Conservation (phyloP, 2,113 vertebrate genomes). For the Phasianus colchicus region DNA sequence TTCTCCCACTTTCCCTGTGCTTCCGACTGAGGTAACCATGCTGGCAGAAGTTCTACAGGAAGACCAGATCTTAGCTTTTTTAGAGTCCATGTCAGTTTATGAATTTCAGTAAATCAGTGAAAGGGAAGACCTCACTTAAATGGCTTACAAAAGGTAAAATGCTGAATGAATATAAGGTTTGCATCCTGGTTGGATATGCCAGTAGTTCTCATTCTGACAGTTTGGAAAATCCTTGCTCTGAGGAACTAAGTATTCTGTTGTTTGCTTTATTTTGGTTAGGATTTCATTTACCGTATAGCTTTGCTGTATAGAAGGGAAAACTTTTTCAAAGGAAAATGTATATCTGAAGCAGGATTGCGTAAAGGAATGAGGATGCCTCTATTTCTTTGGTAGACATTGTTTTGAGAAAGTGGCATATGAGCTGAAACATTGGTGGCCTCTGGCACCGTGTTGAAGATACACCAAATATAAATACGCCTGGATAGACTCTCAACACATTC, state of each 20-base stretch:
- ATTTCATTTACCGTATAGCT: not conserved
- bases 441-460: not conserved
- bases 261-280: not conserved
- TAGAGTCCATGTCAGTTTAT: not conserved
- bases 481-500: slow-evolving; percentile 4
- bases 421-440: slow-evolving; percentile 4
- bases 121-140: not conserved
- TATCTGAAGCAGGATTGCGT: not conserved
- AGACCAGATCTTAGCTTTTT: not conserved
- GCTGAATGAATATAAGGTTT: not conserved
- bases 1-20: not conserved
- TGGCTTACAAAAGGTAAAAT: not conserved
- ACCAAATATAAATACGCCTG: not conserved
- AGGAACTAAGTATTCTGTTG: not conserved
- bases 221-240: not conserved
- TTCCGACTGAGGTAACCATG: not conserved
- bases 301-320: not conserved
- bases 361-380: not conserved
- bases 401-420: not conserved
- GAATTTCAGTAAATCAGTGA: not conserved
- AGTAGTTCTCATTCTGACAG: not conserved
- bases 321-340: not conserved
- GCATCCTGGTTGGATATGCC: not conserved
- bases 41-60: not conserved
- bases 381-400: not conserved